Evolutionary conservation across 2,888 invertebrate genomes (phyloP), one percentile per base, ranked within the genome.

Genomic region (Pocota personata): DNA sequence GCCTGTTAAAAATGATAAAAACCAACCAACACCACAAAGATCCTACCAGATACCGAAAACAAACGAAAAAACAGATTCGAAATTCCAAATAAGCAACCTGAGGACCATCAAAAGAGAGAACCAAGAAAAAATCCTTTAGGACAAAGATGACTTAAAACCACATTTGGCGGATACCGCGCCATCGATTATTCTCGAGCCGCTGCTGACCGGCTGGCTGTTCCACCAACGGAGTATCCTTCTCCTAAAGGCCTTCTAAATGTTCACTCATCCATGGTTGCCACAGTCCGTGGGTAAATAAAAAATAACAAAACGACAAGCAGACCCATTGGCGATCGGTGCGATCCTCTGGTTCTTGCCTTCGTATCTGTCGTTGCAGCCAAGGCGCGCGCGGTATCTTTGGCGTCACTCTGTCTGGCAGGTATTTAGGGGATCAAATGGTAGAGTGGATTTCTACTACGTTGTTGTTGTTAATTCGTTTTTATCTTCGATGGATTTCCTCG

Each of bases 361-460:
- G n/a, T 35, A 43, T 50, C 50, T 46, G 50, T 19, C 19, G 37
- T 16, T 40, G 40, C 62, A 40, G 62, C 40, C 72, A 72, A 76
- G 82, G 40, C 86, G 43, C 50, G 43, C 72, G 86, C 76, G 82
- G 86, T 86, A 77, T 82, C 86, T 86, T 86, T 82, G 86, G 86
- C 86, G 86, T 86, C 86, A 86, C 82, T 86, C 86, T 86, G 86
- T 86, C 86, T 86, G 86, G 86, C 86, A 86, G 82, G 86, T 86
- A 86, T 86, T 86, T 72, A 55, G 86, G 71, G 71, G 86, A 86
- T 82, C 82, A 82, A 86, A 80, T 82, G 82, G 76, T 72, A 19
- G 78, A 73, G 37, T 73, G 62, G 71, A 46, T 35, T 58, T 46
- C n/a, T 57, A 50, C 35, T 73, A 64, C 67, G 48, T 82, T 69